These are phyloP conservation scores for Orthosia cruda DNA, from an alignment of 2,888 invertebrate species.

Conservation along the genomic window DNA sequence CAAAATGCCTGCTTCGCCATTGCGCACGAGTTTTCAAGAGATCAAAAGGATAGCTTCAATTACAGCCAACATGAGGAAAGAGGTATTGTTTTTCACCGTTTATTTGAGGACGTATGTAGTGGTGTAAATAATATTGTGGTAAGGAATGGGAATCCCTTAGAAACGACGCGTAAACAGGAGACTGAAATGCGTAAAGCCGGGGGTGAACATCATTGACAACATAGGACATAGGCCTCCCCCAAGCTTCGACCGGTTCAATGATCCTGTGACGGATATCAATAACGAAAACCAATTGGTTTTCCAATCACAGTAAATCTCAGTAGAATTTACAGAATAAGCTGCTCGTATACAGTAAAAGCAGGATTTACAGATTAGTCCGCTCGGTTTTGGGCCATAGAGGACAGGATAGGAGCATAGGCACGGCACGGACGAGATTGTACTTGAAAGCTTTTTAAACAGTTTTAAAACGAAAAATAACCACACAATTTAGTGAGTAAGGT, in stretches of 20 bases:
- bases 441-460: too few species aligned
- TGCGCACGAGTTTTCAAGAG: constrained; percentile 78
- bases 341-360: background rate
- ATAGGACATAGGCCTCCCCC: too few species aligned
- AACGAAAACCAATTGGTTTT: background rate
- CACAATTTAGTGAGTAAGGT: too few species aligned
- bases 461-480: too few species aligned
- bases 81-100: constrained; percentile 50
- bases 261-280: background rate
- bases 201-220: too few species aligned
- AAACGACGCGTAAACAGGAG: background rate
- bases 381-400: too few species aligned
- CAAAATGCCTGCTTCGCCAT: constrained; percentile 67
- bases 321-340: background rate
- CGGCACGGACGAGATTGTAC: too few species aligned
- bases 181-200: background rate
- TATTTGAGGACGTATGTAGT: background rate
- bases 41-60: constrained; percentile 78
- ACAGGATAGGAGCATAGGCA: too few species aligned
- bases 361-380: too few species aligned
- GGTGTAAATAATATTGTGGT: constrained; percentile 1
- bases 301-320: too few species aligned
- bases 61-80: constrained; percentile 62
- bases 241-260: too few species aligned
- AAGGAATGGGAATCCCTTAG: constrained; percentile 31